Evolutionary conservation across 2,888 invertebrate genomes (phyloP).

Genomic region (Zygogramma bicolorata): DNA sequence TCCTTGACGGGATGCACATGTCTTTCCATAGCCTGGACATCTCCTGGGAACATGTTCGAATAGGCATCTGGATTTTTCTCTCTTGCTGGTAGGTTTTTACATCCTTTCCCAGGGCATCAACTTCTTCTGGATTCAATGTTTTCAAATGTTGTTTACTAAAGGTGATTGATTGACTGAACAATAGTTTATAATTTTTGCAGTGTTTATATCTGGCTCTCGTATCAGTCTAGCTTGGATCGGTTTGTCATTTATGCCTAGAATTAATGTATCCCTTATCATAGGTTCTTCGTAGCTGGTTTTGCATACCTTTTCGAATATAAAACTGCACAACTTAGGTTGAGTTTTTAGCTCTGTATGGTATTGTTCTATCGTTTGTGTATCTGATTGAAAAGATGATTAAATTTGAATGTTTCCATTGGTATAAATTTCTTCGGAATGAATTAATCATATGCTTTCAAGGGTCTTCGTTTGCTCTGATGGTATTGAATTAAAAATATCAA

Average conservation of each 20-base stretch:
- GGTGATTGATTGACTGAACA: not conserved
- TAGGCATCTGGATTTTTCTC: conserved; percentile 1
- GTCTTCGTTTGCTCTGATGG: too few relatives aligned
- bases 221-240: conserved; percentile 12
- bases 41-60: conserved; percentile 6
- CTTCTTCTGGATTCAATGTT: conserved; percentile 1
- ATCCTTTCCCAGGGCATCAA: not conserved
- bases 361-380: conserved; percentile 3
- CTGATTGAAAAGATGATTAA: not conserved
- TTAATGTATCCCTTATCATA: conserved; percentile 19
- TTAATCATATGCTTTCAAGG: not conserved
- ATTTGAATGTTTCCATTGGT: conserved; percentile 6
- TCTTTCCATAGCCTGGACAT: too few relatives aligned
- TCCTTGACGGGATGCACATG: too few relatives aligned
- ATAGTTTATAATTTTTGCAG: conserved; percentile 14
- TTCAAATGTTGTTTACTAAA: conserved; percentile 20
- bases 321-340: conserved; percentile 9
- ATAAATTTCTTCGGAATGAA: conserved; percentile 20
- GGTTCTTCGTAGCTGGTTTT: not conserved
- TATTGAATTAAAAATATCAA: too few relatives aligned
- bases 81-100: not conserved
- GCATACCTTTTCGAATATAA: conserved; percentile 7
- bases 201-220: conserved; percentile 6
- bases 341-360: conserved; percentile 9
- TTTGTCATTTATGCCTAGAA: conserved; percentile 3